Evolutionary conservation across 1,140 invertebrate genomes (phyloP).

Genomic region (Gryon sp.): DNA sequence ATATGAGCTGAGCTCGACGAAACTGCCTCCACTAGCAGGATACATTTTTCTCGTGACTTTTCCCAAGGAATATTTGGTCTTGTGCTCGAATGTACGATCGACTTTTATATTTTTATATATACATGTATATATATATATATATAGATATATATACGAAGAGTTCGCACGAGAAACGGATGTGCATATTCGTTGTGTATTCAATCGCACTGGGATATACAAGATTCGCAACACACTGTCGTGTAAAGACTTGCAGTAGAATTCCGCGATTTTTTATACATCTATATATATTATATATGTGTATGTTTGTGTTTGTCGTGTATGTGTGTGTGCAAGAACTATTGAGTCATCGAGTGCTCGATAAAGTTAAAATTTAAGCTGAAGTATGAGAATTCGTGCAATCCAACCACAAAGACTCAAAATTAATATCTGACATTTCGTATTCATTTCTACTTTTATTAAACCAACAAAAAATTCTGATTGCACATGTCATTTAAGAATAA

Average conservation of each 20-base stretch:
- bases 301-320: no score
- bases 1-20: constrained; percentile 32
- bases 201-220: constrained; percentile 47
- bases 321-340: constrained; percentile 29
- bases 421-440: not conserved
- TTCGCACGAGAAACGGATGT: constrained; percentile 41
- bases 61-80: constrained; percentile 48
- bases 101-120: no score
- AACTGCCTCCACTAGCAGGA: constrained; percentile 20
- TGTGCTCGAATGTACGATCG: constrained; percentile 41
- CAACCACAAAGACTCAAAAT: not conserved
- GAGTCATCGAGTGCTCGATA: constrained; percentile 19
- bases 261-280: constrained; percentile 28
- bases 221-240: constrained; percentile 42
- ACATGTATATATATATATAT: no score
- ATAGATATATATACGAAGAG: constrained; percentile 35
- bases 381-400: constrained; percentile 10
- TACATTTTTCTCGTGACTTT: constrained; percentile 53
- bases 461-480: no score
- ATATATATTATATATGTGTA: no score
- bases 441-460: no score
- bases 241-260: constrained; percentile 18
- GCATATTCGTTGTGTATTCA: constrained; percentile 51
- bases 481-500: no score
- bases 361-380: constrained; percentile 17